phyloP scores from a whole-genome alignment of 2,888 invertebrate genomes.

The Leptopilina syphax region DNA sequence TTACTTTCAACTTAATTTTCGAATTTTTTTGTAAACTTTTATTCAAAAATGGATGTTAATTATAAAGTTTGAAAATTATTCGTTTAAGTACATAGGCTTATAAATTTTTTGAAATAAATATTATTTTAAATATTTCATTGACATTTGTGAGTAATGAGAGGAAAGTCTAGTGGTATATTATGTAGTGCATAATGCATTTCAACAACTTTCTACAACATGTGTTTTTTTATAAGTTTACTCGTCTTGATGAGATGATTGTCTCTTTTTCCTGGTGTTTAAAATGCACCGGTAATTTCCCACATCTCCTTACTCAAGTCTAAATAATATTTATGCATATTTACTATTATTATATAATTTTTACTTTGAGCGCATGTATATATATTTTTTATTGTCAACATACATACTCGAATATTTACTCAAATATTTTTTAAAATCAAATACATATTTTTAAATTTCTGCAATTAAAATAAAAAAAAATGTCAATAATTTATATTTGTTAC shows the following conservation, averaged over 20 bases:
- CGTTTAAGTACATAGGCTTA: background rate
- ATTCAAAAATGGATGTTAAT: too few relatives aligned
- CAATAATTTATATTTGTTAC: too few relatives aligned
- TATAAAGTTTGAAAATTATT: background rate
- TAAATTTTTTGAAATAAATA: background rate
- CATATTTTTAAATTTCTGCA: too few relatives aligned
- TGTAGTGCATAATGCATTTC: constrained; percentile 42
- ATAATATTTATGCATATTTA: background rate
- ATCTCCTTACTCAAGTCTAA: background rate
- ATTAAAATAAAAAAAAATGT: too few relatives aligned
- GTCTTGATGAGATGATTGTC: constrained; percentile 26
- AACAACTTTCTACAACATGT: constrained; percentile 46
- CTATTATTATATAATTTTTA: too few relatives aligned
- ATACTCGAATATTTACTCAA: too few relatives aligned
- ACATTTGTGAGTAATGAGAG: constrained; percentile 9
- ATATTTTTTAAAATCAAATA: too few relatives aligned
- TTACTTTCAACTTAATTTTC: too few relatives aligned
- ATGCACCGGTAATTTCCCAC: constrained; percentile 2
- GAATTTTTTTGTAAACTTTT: too few relatives aligned
- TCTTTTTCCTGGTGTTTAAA: constrained; percentile 31
- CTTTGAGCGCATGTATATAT: too few relatives aligned
- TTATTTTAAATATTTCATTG: background rate
- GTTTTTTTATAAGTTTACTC: constrained; percentile 25
- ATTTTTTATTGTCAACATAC: too few relatives aligned
- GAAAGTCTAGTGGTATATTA: constrained; percentile 27